Conservation (phyloP, 2,113 vertebrate genomes). For the Charadrius vociferus region DNA sequence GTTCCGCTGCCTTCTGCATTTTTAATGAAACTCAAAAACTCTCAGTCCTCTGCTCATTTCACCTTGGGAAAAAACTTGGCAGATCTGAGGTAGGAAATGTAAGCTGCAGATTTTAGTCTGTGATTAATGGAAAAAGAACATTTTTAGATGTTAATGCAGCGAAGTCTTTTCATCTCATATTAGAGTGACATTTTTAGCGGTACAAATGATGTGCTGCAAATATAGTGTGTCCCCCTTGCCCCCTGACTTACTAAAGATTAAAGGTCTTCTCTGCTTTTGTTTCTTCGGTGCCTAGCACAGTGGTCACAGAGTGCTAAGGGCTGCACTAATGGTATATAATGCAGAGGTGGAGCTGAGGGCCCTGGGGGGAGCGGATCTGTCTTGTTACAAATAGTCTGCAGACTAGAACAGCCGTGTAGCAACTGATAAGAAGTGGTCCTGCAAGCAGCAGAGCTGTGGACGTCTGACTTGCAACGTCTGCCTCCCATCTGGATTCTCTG, state of each 20-base stretch:
- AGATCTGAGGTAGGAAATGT: neutral
- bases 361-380: neutral
- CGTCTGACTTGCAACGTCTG: neutral
- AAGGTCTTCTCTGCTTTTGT: neutral
- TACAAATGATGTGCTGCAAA: neutral
- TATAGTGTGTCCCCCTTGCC: neutral
- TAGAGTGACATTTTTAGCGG: neutral
- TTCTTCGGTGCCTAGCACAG: neutral
- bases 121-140: neutral
- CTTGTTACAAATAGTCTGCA: neutral
- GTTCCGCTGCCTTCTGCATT: neutral
- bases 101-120: neutral
- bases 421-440: neutral
- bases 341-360: neutral
- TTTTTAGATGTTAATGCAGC: neutral
- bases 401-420: neutral
- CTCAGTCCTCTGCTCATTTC: neutral
- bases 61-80: neutral
- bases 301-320: neutral
- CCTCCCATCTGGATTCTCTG: constrained; percentile 7
- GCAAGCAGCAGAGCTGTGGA: neutral
- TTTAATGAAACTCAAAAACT: neutral
- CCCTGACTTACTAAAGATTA: neutral
- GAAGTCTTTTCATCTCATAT: neutral
- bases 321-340: neutral